phyloP scores from a whole-genome alignment of 2,113 vertebrate species.

The Nesogale talazaci region DNA sequence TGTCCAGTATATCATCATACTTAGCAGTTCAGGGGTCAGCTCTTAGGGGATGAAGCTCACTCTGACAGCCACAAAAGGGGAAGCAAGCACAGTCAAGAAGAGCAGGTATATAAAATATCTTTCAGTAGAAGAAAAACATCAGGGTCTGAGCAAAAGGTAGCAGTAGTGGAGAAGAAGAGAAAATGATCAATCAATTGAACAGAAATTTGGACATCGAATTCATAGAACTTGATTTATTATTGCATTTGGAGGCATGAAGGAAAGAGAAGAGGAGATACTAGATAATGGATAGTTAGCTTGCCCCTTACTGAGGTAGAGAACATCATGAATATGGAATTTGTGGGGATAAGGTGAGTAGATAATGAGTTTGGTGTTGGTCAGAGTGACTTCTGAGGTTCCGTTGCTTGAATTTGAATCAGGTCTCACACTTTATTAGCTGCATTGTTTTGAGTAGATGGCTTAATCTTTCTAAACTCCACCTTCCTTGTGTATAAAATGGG shows the following conservation, averaged over 20 bases:
- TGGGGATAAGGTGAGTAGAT: not conserved
- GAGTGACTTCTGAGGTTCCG: not conserved
- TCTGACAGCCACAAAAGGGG: not conserved
- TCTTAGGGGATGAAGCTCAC: fast-evolving
- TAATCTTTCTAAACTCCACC: not conserved
- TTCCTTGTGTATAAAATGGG: slow-evolving; percentile 1
- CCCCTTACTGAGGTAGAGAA: not conserved
- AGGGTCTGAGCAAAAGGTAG: not conserved
- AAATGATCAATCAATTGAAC: not conserved
- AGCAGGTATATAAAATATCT: not conserved
- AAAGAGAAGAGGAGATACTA: not conserved
- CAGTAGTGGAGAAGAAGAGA: not conserved
- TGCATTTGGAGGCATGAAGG: not conserved
- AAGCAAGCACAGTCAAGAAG: not conserved
- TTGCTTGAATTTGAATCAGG: not conserved
- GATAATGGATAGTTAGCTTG: not conserved
- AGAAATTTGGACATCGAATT: not conserved
- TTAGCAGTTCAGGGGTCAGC: not conserved
- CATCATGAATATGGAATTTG: not conserved
- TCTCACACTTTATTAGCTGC: not conserved
- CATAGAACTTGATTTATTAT: not conserved
- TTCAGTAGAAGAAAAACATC: not conserved
- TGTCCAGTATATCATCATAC: not conserved
- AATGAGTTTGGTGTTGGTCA: not conserved
- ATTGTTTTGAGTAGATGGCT: not conserved